A percentile compares a stretch with the other conserved stretches of the same genome.
These are phyloP conservation scores for Drosophila tristis DNA, from an alignment of 1,140 invertebrate genomes.

Conservation along the genomic window DNA sequence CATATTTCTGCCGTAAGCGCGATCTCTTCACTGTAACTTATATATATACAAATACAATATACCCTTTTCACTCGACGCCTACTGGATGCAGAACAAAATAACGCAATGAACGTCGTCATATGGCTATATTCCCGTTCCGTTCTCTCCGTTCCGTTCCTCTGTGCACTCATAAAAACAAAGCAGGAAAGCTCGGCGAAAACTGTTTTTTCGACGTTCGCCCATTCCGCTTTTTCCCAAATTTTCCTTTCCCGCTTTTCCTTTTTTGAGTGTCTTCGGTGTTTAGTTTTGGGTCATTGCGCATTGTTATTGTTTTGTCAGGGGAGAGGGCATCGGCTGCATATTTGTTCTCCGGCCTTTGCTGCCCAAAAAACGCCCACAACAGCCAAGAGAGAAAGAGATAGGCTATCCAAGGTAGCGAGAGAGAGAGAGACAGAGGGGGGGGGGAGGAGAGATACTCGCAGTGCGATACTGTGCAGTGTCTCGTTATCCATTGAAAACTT, in stretches of 20 bases:
- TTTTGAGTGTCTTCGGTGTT: conserved; percentile 57
- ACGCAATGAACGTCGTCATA: conserved; percentile 53
- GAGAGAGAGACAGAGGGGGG: neutral
- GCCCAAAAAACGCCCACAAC: conserved; percentile 8
- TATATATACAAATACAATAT: too few species aligned
- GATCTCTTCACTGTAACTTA: too few species aligned
- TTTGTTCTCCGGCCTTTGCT: conserved; percentile 56
- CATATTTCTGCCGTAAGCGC: too few species aligned
- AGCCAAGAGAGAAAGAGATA: too few species aligned
- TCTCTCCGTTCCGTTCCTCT: conserved; percentile 9
- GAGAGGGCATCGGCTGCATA: conserved; percentile 59
- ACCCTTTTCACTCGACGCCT: too few species aligned
- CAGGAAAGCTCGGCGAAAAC: conserved; percentile 52
- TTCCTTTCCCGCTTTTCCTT: conserved; percentile 3
- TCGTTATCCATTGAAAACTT: conserved; percentile 58
- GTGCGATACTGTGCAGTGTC: conserved; percentile 37
- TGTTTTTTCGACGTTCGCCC: conserved; percentile 60
- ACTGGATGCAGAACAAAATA: conserved; percentile 17
- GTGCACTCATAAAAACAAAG: conserved; percentile 54
- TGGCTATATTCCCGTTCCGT: conserved; percentile 29
- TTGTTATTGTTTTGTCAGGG: conserved; percentile 73
- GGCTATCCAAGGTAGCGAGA: neutral
- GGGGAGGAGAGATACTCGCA: conserved; percentile 11
- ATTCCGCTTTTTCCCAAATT: conserved; percentile 8
- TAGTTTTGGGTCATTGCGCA: conserved; percentile 81